Base-by-base conservation (phyloP, 92 coral and sea anemone species). In the Bergia sp. region DNA sequence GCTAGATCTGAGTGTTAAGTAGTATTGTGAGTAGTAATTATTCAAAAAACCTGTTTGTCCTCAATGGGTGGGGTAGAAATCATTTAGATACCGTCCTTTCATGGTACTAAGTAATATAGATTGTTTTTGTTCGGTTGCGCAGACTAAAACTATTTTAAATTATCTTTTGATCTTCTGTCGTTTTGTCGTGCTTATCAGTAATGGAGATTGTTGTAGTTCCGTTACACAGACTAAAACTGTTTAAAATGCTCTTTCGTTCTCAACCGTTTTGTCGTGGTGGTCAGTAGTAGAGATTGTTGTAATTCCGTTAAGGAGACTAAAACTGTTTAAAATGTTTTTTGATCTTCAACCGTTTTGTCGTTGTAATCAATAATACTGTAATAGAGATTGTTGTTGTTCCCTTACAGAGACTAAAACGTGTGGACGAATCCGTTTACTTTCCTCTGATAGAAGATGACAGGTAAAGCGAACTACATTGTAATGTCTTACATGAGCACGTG, bases 391-490 rank as follows among this genome's bases (percentile, higher is more conserved):
- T 38, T 10, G 64, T 74, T 55, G 81, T 81, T 81, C 39, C 43
- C 21, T 77, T 93, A 50, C 90, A 96, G 99, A 92, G 98, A 73
- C 72, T 96, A 64, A 76, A 93, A 57, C 93, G 93, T 61, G 96
- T 95, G 86, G 99, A 94, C 10, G 89, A 89, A 50, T 89, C 96
- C 4, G 95, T 96, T n/a, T 94, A 95, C 80, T 96, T 91, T 73
- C 99, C 99, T 41, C 86, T 96, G 20, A 90, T 96, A 45, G 99
- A 94, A 89, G 98, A 95, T 73, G 94, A 95, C 40, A 98, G 94
- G 99, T 95, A 89, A 88, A 96, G 58, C 23, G 47, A n/a, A 37
- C 37, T 40, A n/a, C 64, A 7, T 20, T 16, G 16, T 12, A 39
- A 15, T 38, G 4, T 57, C 58, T 8, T 47, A 8, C 29, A 29